Evolutionary conservation across 2,888 invertebrate genomes (phyloP), one percentile per base, ranked within the genome.

Genomic region (Ditula angustiorana): DNA sequence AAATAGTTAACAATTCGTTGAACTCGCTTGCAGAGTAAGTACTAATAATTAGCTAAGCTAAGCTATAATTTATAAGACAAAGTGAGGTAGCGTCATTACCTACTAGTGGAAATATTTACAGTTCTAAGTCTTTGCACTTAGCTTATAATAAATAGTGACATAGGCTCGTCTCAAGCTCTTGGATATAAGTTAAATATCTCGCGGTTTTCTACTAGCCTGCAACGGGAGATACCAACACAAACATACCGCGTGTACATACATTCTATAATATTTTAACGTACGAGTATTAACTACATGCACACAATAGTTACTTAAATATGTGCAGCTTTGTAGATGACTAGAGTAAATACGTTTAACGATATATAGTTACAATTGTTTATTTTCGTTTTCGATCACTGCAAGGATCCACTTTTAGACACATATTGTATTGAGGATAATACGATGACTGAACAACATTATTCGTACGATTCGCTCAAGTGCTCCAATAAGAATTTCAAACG

Each of bases 401-500:
- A 93, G 90, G 92, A 93, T 93, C 93, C 93, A 85, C 79, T 78
- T 85, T 82, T 77, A 75, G 89, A 90, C 88, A 87, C 82, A 87
- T 88, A 87, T 88, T 83, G 88, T 87, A 80, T 81, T 67, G 90
- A 90, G 90, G 90, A 85, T 90, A 90, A 82, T 87, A 88, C 87
- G 73, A 85, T 86, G 89, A 88, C 86, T 68, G 69, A 75, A 83
- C 84, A 83, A 83, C 82, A 72, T 93, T 89, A 95, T 85, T 95
- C 94, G 85, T 95, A 95, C 72, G 95, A 92, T 84, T 95, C 94
- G 87, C 95, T 95, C 87, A 95, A 86, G 82, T 94, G 94, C 84
- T 95, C 95, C 82, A 95, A 93, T 80, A 94, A 90, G 85, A 94
- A 94, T 83, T 93, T 94, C 83, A 95, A 93, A 80, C 91, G 91